Base-by-base conservation (phyloP, 2,113 vertebrate species). In the Mionectes macconnelli region DNA sequence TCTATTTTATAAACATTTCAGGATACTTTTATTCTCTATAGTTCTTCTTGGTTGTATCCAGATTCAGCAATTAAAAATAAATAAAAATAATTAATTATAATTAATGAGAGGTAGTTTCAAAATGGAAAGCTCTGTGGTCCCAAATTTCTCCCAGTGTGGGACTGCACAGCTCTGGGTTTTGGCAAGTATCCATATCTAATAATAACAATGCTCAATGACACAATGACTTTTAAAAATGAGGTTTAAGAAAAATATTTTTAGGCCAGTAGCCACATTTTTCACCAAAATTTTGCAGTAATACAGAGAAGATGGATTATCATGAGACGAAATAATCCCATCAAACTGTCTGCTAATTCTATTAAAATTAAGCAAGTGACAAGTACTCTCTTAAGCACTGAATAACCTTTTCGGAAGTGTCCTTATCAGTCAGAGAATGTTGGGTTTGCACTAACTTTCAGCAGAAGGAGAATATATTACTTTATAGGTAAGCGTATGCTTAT, bases 341-440 rank as follows among this genome's bases (percentile, higher is more conserved):
- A 93, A 88, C 45, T 50, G 79, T 87, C 97, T 94, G 72, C 89
- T 97, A 97, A 97, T 97, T 97, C 96, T 94, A 96, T 95, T 90
- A 95, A 86, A 93, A 95, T 94, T 83, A 77, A 80, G 63, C 63
- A 73, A 93, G 75, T 88, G 87, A 83, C 78, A 94, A 94, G 59
- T 88, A 74, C 75, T 76, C 53, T 82, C 67, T 88, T 91, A 83
- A 93, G 70, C 59, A 90, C 30, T 72, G 89, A 79, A 67, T 45
- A 95, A 47, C 70, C 59, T 74, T 83, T 85, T 76, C 78, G 91
- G 69, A 87, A 93, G 44, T 75, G 49, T 40, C 37, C n/a, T 28
- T 68, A n/a, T 93, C 64, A 76, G 70, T 81, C 76, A 94, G 52
- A 70, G 22, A 40, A 74, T 30, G 67, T n/a, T 90, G 81, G 63